Conservation (phyloP, 2,797 vertebrate genomes). For the Danio albolineatus region DNA sequence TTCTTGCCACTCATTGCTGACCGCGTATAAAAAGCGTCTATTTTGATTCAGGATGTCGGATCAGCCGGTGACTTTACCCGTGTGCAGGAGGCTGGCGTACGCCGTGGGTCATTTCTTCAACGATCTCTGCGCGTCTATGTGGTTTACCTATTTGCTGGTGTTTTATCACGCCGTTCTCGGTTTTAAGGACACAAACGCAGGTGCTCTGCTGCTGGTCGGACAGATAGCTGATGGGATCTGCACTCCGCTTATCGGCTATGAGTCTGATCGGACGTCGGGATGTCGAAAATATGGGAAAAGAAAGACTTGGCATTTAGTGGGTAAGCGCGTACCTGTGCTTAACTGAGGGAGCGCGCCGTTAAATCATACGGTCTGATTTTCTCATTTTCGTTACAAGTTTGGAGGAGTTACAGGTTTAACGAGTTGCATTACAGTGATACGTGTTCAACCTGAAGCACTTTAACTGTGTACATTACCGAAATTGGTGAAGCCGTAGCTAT, state of each 20-base stretch:
- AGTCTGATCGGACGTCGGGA: conserved; percentile 78
- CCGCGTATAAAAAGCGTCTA: background rate
- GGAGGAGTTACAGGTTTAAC: too few species aligned
- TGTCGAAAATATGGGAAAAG: conserved; percentile 79
- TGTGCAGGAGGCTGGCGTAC: conserved; percentile 78
- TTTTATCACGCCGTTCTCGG: conserved; percentile 84
- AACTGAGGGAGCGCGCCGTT: background rate
- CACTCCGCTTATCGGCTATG: conserved; percentile 84
- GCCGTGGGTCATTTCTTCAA: conserved; percentile 86
- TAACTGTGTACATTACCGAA: background rate
- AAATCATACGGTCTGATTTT: background rate
- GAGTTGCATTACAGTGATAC: background rate
- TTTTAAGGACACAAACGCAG: conserved; percentile 78
- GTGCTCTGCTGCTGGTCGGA: conserved; percentile 82
- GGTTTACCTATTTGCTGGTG: conserved; percentile 89
- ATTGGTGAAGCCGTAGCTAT: background rate
- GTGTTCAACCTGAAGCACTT: background rate
- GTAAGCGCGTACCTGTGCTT: conserved; percentile 68
- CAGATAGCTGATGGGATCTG: conserved; percentile 85
- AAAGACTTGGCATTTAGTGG: conserved; percentile 86
- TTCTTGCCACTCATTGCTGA: background rate
- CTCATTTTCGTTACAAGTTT: background rate
- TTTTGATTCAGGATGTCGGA: conserved; percentile 53
- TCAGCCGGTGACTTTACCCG: conserved; percentile 61
- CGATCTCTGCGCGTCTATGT: conserved; percentile 88